Percentiles rank a stretch among this genome's conserved stretches.
Conservation (phyloP, 2,797 vertebrate genomes). For the Gallinago nigripennis region DNA sequence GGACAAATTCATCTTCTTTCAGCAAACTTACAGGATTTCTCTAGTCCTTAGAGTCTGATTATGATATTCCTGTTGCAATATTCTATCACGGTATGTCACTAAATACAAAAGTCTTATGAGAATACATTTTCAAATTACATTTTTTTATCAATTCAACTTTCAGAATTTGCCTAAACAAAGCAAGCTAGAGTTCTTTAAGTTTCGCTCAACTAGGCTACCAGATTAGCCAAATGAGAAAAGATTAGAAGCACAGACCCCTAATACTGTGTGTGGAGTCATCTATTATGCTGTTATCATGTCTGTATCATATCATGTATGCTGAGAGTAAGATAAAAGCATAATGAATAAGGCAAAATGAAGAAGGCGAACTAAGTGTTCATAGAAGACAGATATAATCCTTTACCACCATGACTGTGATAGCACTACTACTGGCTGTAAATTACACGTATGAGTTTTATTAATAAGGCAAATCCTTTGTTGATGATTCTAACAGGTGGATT, state of each 20-base stretch:
- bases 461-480: background rate
- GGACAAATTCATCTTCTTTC: background rate
- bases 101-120: background rate
- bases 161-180: background rate
- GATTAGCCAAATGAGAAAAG: background rate
- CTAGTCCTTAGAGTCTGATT: background rate
- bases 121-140: background rate
- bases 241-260: background rate
- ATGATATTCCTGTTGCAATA: background rate
- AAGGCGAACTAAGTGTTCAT: background rate
- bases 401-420: background rate
- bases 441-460: background rate
- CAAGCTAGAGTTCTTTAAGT: background rate
- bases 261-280: background rate
- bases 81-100: background rate
- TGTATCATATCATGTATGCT: background rate
- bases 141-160: background rate
- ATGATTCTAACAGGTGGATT: background rate
- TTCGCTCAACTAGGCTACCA: background rate
- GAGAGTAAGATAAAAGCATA: background rate
- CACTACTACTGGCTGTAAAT: background rate
- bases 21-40: background rate
- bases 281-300: background rate
- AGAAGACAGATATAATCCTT: background rate
- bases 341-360: background rate